Base-by-base conservation (phyloP, 2,113 vertebrate species). In the Oceanites oceanicus region DNA sequence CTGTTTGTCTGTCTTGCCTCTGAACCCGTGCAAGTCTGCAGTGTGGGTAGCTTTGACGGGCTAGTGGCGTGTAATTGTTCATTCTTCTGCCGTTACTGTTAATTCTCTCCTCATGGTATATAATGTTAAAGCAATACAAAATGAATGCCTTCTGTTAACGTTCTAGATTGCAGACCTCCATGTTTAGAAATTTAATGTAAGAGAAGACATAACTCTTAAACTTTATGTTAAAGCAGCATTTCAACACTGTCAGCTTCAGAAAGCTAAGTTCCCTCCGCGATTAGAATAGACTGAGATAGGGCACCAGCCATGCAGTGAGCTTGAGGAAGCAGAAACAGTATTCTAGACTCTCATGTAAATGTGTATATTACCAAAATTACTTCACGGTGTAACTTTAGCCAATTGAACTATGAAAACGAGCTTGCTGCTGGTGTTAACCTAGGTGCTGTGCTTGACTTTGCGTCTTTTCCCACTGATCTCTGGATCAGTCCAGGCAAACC, bases 291-390 rank as follows among this genome's bases (percentile, higher is more conserved):
- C 30, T 76, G 76, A 50, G 65, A 27, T 16, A 49, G 68, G 38
- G 32, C 13, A 30, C 12, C 40, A 76, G 61, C 38, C 44, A 21
- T 0, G 0, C 6, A 18, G 26, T 32, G 45, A 49, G 27, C 52
- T 58, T 50, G 20, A 65, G 29, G 40, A 75, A 90, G 47, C 47
- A 85, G 36, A 58, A 52, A 12, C 18, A 27, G 5, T 58, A 9
- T 85, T 88, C 38, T 73, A 18, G 59, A n/a, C 19, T 78, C 16
- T 32, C 6, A 13, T 0, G 1, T 72, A 73, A 87, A 56, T 44
- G 10, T 53, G 14, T 62, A 4, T 86, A 34, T 86, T 73, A 13
- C 17, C 20, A 58, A 45, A 84, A 89, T 62, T n/a, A 71, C 72
- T 81, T 81, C 17, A 32, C 17, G 55, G 17, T 29, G 16, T 93